phyloP scores from a whole-genome alignment of 2,888 invertebrate species.

The Fabriciana adippe region DNA sequence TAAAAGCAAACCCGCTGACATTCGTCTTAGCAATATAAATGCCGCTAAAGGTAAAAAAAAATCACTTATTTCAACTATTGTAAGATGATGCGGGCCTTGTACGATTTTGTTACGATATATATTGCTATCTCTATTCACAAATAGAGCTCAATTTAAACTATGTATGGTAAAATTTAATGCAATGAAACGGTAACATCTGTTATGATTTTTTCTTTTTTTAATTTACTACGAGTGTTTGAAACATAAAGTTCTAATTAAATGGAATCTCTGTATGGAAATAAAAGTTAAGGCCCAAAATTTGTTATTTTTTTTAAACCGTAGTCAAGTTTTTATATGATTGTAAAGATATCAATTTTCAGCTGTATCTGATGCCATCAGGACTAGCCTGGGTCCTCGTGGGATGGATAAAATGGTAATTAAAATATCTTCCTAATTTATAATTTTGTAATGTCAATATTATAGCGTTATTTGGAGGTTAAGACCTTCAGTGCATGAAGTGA shows the following conservation, averaged over 20 bases:
- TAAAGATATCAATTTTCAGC: conserved; percentile 8
- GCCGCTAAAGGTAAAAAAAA: conserved; percentile 94
- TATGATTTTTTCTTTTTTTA: too few relatives aligned
- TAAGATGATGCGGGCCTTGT: too few relatives aligned
- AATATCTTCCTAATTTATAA: conserved; percentile 11
- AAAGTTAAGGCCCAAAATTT: too few relatives aligned
- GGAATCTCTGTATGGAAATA: too few relatives aligned
- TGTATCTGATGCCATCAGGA: conserved; percentile 93
- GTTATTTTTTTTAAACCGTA: too few relatives aligned
- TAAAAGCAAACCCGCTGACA: conserved; percentile 96
- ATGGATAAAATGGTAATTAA: conserved; percentile 98
- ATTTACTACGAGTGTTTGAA: too few relatives aligned
- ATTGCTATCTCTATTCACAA: too few relatives aligned
- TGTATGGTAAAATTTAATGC: too few relatives aligned
- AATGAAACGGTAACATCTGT: too few relatives aligned
- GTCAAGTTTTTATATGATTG: background rate
- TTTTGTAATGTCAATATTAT: background rate
- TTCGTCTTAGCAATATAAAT: conserved; percentile 96
- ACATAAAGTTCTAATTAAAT: too few relatives aligned
- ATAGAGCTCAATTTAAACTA: too few relatives aligned
- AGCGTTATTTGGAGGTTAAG: background rate
- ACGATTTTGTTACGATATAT: too few relatives aligned
- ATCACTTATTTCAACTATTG: background rate
- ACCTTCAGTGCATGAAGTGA: background rate
- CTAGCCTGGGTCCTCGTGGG: conserved; percentile 98